phyloP scores from a whole-genome alignment of 2,113 vertebrate species.

The Hippocampus comes region DNA sequence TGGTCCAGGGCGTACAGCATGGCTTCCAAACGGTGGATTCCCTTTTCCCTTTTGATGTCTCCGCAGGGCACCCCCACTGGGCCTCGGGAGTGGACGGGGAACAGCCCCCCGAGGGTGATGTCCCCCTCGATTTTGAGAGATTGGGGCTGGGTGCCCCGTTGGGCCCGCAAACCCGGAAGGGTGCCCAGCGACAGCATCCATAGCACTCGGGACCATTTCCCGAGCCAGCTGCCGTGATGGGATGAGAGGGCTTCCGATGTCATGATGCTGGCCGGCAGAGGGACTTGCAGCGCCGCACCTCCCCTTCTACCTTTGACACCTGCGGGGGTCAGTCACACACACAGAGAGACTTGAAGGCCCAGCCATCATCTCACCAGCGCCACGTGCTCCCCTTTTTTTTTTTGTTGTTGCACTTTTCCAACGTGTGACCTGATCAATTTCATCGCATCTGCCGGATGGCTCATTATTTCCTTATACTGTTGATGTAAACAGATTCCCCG shows the following conservation, averaged over 20 bases:
- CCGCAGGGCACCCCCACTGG: slow-evolving; percentile 81
- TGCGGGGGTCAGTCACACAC: slow-evolving; percentile 19
- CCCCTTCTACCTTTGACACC: slow-evolving; percentile 63
- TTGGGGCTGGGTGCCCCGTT: slow-evolving; percentile 68
- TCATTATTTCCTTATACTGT: not conserved
- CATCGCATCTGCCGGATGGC: not conserved
- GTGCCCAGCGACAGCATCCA: slow-evolving; percentile 54
- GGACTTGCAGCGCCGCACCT: slow-evolving; percentile 56
- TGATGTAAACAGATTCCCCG: not conserved
- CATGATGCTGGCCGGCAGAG: slow-evolving; percentile 62
- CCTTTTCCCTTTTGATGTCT: slow-evolving; percentile 84
- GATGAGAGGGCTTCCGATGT: slow-evolving; percentile 41
- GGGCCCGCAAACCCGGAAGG: slow-evolving; percentile 32
- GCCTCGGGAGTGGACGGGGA: slow-evolving; percentile 83
- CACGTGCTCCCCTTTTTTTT: not conserved
- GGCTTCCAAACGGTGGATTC: slow-evolving; percentile 87
- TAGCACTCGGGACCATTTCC: slow-evolving; percentile 37
- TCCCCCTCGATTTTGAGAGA: slow-evolving; percentile 86
- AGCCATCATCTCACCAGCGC: not conserved
- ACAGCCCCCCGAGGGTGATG: slow-evolving; percentile 85
- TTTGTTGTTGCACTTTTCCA: not conserved
- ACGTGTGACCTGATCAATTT: not conserved
- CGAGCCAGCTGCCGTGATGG: slow-evolving; percentile 31
- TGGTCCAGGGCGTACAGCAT: slow-evolving; percentile 90
- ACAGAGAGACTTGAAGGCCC: not conserved